phyloP scores from a whole-genome alignment of 92 coral and sea anemone genomes.

The Actinostola sp. region DNA sequence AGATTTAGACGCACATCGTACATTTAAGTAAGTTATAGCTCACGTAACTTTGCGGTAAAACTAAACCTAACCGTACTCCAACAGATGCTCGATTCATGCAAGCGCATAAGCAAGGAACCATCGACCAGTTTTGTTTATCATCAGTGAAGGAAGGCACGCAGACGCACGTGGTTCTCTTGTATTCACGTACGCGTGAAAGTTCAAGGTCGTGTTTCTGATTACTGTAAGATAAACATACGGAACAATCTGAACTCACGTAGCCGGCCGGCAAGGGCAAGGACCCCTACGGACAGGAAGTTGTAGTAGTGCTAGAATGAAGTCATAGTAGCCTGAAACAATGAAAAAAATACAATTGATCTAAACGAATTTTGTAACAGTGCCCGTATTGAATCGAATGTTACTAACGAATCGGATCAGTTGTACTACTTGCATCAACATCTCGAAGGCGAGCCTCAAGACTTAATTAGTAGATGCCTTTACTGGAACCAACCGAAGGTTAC shows the following conservation, averaged over 20 bases:
- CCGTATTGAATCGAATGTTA: conserved; percentile 29
- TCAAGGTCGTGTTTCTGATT: neutral
- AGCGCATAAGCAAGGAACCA: too few species aligned
- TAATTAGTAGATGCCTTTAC: conserved; percentile 48
- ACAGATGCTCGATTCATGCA: too few species aligned
- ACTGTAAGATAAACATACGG: neutral
- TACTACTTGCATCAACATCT: conserved; percentile 56
- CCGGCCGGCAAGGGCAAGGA: neutral
- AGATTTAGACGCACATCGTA: too few species aligned
- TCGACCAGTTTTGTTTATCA: neutral
- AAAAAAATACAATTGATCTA: too few species aligned
- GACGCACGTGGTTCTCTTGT: neutral
- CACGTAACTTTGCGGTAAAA: too few species aligned
- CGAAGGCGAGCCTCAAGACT: conserved; percentile 60
- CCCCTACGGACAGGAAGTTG: too few species aligned
- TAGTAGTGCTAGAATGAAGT: too few species aligned
- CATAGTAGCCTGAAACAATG: too few species aligned
- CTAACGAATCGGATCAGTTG: conserved; percentile 35
- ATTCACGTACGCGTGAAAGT: neutral
- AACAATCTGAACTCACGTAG: conserved; percentile 4
- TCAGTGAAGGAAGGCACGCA: neutral
- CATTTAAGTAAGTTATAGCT: too few species aligned
- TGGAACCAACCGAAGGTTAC: conserved; percentile 53
- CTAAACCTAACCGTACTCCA: too few species aligned
- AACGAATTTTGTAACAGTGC: too few species aligned